These are phyloP conservation scores for Panonychus citri DNA, from an alignment of 1,140 invertebrate genomes.

Conservation along the genomic window DNA sequence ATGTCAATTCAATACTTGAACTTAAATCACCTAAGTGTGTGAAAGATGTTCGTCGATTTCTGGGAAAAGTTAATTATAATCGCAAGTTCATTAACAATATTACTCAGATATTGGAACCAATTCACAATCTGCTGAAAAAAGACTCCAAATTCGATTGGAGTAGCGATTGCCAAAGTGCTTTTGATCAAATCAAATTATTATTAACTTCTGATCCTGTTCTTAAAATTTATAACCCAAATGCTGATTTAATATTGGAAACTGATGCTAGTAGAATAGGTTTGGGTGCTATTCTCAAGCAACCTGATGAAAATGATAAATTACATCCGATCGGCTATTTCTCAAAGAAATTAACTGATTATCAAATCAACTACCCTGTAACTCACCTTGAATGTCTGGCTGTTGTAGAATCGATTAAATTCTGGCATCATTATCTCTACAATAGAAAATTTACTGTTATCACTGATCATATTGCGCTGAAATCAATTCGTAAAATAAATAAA, in stretches of 20 bases:
- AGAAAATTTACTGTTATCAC: conserved; percentile 23
- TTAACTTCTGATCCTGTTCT: conserved; percentile 7
- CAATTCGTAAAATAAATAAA: background rate
- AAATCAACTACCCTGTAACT: conserved; percentile 28
- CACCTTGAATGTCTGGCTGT: conserved; percentile 30
- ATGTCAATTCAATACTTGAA: background rate
- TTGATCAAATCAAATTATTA: conserved; percentile 8
- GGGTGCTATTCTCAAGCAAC: conserved; percentile 11
- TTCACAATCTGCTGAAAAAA: conserved; percentile 15
- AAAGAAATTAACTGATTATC: conserved; percentile 21
- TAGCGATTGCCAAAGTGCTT: conserved; percentile 8
- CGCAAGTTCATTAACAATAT: conserved; percentile 23
- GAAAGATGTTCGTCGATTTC: conserved; percentile 19
- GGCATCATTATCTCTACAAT: conserved; percentile 28
- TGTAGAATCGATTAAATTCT: conserved; percentile 25
- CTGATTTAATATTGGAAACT: conserved; percentile 1
- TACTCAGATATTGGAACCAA: conserved; percentile 15
- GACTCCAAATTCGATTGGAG: conserved; percentile 11
- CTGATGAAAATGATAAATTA: conserved; percentile 19
- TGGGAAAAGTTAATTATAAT: conserved; percentile 26
- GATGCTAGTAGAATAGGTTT: conserved; percentile 10
- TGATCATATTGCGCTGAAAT: conserved; percentile 20
- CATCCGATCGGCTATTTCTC: conserved; percentile 26
- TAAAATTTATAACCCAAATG: background rate
- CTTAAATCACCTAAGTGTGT: conserved; percentile 3